Base-by-base conservation (phyloP, 2,797 vertebrate species). In the Falco peregrinus region DNA sequence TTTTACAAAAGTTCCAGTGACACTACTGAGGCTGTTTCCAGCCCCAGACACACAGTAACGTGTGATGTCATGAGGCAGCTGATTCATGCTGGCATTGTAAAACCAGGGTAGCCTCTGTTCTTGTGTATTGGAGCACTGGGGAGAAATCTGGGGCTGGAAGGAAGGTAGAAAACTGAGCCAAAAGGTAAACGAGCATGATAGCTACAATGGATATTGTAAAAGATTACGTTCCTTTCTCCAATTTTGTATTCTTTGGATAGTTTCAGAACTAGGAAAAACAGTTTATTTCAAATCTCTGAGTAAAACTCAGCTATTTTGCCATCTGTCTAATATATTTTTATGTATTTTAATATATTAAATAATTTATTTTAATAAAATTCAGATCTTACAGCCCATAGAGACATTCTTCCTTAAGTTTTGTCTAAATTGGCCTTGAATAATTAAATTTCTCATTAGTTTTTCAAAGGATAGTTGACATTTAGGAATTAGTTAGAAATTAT, bases 401-500 rank as follows among this genome's bases (percentile, higher is more conserved):
- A 68, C 7, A 6, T 53, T 87, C 92, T 10, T 33, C 48, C 13
- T 57, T 63, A 90, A 69, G 28, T 94, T 96, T 87, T 90, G 19
- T 83, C 37, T 47, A 92, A 75, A 28, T 11, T 70, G 22, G 57
- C 39, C 74, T 94, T 81, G 39, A 92, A 87, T 45, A 88, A 95
- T 91, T 86, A 67, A 37, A 90, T 77, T 95, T 88, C 17, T 92
- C 61, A 69, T 96, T 94, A 95, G 28, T 81, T 97, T 96, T 93
- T 54, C 54, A 94, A 94, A 77, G 37, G 53, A 91, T 20, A 93
- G 26, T 68, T 95, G 81, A 95, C 78, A 93, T 93, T 95, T 94
- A 94, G 25, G 39, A 90, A 95, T 94, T 90, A 92, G 48, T 90
- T 88, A 90, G 43, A 91, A 94, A 95, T 93, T 93, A 91, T 48